Conservation (phyloP, 2,888 invertebrate genomes). For the Cerastis leucographa region DNA sequence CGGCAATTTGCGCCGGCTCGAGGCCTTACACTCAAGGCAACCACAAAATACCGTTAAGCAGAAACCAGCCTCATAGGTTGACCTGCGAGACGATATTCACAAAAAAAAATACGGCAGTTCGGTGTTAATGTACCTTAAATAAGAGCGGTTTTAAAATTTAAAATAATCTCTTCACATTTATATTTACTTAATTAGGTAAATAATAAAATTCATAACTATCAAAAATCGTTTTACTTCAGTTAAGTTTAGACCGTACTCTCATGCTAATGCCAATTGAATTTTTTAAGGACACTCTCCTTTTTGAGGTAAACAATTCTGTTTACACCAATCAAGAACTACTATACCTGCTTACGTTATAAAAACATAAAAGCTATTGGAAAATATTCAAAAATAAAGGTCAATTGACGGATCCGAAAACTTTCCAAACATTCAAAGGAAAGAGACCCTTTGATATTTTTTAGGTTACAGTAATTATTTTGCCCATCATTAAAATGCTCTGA, state of each 20-base stretch:
- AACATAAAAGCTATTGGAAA: not conserved
- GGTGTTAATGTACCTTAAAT: not conserved
- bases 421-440: not conserved
- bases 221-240: not conserved
- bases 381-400: not conserved
- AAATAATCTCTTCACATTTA: not conserved
- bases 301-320: not conserved
- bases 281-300: not conserved
- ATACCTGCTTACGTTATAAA: not conserved
- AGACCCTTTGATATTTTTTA: constrained; percentile 10
- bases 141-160: not conserved
- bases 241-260: not conserved
- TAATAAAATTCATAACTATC: not conserved
- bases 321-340: too few species aligned
- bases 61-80: too few species aligned
- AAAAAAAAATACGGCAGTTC: too few species aligned
- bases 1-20: not conserved
- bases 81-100: too few species aligned
- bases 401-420: not conserved
- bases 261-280: not conserved
- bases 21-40: too few species aligned
- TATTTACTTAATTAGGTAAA: too few species aligned
- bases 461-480: not conserved
- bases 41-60: too few species aligned
- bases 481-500: constrained; percentile 4